Conservation (phyloP, 2,113 vertebrate species). For the Chinchilla lanigera region DNA sequence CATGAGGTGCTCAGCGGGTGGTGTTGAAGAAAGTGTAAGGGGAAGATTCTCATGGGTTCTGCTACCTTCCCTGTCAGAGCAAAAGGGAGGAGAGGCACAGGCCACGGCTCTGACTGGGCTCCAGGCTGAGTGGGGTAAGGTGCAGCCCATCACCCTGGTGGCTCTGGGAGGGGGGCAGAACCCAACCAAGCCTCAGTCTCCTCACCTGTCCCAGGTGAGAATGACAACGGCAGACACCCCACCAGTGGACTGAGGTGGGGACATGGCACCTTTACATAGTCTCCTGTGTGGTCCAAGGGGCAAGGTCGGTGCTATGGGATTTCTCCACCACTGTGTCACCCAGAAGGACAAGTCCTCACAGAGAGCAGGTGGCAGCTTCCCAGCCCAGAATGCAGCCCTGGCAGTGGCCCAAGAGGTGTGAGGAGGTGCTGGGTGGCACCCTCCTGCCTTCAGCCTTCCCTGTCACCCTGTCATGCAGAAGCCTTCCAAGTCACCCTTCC, state of each 20-base stretch:
- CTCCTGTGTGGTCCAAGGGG: neutral
- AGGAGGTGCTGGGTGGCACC: neutral
- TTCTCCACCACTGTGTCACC: neutral
- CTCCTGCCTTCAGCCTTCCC: neutral
- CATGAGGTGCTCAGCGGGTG: fast-evolving
- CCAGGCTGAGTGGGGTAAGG: neutral
- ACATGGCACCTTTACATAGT: fast-evolving
- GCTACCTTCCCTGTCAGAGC: fast-evolving
- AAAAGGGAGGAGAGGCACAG: neutral
- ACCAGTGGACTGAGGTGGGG: too few relatives aligned
- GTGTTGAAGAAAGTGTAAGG: neutral
- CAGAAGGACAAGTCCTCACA: neutral
- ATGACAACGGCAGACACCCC: too few relatives aligned
- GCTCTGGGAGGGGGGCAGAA: neutral
- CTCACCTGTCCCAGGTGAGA: neutral
- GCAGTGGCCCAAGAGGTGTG: neutral
- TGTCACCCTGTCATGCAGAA: too few relatives aligned
- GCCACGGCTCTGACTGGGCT: neutral
- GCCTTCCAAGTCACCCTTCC: neutral
- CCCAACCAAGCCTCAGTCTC: fast-evolving
- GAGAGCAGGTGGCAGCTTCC: neutral
- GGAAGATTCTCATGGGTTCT: neutral
- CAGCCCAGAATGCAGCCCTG: neutral
- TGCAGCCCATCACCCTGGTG: neutral
- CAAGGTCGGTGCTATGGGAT: neutral